Conservation (phyloP, 2,113 vertebrate genomes). For the Saguinus imperator region DNA sequence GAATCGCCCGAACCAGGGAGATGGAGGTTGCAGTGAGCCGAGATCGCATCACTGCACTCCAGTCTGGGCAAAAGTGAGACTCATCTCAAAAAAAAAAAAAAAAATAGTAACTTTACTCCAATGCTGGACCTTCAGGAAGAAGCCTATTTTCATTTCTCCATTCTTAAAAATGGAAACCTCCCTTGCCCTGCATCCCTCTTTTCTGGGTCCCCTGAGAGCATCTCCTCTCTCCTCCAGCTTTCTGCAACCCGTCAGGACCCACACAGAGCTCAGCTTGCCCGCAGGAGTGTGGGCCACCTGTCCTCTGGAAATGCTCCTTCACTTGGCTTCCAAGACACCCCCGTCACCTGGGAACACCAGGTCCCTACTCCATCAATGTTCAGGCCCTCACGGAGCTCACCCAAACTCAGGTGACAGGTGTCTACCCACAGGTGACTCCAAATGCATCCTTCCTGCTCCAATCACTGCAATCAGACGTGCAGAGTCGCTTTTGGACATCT, state of each 20-base stretch:
- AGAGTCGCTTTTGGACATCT: background rate
- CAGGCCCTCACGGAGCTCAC: too few relatives aligned
- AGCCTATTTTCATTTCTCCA: background rate
- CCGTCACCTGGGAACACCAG: background rate
- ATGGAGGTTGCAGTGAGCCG: too few relatives aligned
- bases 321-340: background rate
- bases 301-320: background rate
- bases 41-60: too few relatives aligned
- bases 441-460: rapidly evolving
- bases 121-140: too few relatives aligned
- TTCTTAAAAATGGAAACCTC: too few relatives aligned
- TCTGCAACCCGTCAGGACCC: background rate
- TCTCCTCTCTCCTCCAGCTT: background rate
- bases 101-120: background rate
- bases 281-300: background rate
- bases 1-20: too few relatives aligned
- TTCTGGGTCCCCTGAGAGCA: background rate
- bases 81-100: too few relatives aligned
- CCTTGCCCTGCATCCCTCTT: background rate
- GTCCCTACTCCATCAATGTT: rapidly evolving
- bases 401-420: too few relatives aligned
- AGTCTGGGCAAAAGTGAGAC: too few relatives aligned
- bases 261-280: background rate
- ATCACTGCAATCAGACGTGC: rapidly evolving
- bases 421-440: background rate